These are phyloP conservation scores for Andrena camellia DNA, from an alignment of 2,888 invertebrate genomes.

Conservation along the genomic window DNA sequence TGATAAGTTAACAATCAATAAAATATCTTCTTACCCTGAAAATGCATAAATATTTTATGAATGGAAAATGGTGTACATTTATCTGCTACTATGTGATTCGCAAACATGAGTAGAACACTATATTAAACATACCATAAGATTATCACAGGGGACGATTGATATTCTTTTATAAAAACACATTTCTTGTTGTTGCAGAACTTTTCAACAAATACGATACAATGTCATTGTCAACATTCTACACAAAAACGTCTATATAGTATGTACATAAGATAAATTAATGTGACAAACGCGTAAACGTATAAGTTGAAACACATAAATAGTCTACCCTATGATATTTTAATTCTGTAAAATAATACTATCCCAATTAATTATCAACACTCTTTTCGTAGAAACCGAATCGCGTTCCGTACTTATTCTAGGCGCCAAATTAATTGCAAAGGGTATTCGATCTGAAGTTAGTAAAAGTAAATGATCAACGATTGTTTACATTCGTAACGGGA, in stretches of 20 bases:
- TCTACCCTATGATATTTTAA: not conserved
- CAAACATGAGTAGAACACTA: not conserved
- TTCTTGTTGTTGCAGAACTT: not conserved
- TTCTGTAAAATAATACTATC: not conserved
- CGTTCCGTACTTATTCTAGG: not conserved
- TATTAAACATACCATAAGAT: not conserved
- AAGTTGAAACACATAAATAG: not conserved
- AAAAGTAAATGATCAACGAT: not conserved
- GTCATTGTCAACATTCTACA: not conserved
- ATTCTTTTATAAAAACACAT: constrained; percentile 3
- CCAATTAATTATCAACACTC: not conserved
- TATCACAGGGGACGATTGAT: not conserved
- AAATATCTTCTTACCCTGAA: not conserved
- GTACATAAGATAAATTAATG: not conserved
- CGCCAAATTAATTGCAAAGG: constrained; percentile 4
- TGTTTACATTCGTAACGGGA: too few species aligned
- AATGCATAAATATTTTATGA: not conserved
- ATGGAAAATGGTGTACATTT: not conserved
- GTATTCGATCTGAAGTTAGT: constrained; percentile 16
- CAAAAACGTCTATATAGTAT: not conserved
- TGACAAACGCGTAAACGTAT: not conserved
- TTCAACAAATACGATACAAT: not conserved
- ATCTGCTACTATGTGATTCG: not conserved
- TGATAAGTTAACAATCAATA: not conserved
- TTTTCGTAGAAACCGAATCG: too few species aligned